These are phyloP conservation scores for Platycheirus albimanus DNA, from an alignment of 2,888 invertebrate species.

Conservation along the genomic window DNA sequence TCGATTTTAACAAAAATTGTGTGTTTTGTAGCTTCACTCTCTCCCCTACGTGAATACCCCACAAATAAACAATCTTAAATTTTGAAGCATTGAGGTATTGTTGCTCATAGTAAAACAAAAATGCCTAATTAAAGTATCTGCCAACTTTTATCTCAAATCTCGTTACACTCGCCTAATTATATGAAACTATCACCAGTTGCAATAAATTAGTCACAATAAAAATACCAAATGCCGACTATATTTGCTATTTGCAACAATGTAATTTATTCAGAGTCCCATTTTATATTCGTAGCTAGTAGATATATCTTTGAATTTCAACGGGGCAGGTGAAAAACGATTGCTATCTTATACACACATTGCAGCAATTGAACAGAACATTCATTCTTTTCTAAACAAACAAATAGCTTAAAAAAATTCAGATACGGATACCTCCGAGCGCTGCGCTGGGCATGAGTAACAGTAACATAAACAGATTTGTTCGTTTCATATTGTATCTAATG, in stretches of 20 bases:
- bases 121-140: too few species aligned
- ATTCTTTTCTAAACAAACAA: background rate
- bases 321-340: slow-evolving; percentile 40
- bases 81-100: too few species aligned
- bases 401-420: background rate
- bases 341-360: slow-evolving; percentile 21
- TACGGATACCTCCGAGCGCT: slow-evolving; percentile 23
- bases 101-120: too few species aligned
- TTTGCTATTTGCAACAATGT: slow-evolving; percentile 34
- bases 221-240: slow-evolving; percentile 12
- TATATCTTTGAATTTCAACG: background rate
- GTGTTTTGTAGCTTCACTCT: too few species aligned
- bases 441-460: too few species aligned
- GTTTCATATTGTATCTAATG: slow-evolving; percentile 6
- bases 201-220: slow-evolving; percentile 41
- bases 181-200: slow-evolving; percentile 14
- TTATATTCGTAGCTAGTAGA: too few species aligned
- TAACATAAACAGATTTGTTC: slow-evolving; percentile 38
- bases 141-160: slow-evolving; percentile 16
- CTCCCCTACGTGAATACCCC: too few species aligned
- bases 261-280: background rate
- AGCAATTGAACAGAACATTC: slow-evolving; percentile 10
- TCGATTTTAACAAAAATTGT: too few species aligned
- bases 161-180: slow-evolving; percentile 33
- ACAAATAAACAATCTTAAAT: too few species aligned